These are phyloP conservation scores for Sialis fuliginosa DNA, from an alignment of 2,888 invertebrate species.

Conservation along the genomic window DNA sequence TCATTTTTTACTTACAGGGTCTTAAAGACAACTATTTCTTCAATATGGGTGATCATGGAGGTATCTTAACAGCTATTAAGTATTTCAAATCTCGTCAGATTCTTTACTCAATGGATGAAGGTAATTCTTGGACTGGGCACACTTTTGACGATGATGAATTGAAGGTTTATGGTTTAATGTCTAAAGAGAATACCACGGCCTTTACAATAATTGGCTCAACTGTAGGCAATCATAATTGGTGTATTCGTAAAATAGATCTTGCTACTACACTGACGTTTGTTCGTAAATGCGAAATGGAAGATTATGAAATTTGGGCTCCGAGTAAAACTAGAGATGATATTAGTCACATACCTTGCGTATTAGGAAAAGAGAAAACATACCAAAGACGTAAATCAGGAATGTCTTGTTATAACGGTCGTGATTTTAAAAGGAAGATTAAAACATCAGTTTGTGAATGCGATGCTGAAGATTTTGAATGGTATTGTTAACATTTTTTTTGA, in stretches of 20 bases:
- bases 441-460: conserved; percentile 59
- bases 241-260: not conserved
- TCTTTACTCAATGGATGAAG: conserved; percentile 72
- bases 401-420: no score
- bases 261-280: conserved; percentile 5
- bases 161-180: conserved; percentile 77
- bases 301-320: conserved; percentile 82
- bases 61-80: conserved; percentile 68
- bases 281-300: conserved; percentile 43
- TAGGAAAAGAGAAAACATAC: no score
- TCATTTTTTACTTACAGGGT: conserved; percentile 21
- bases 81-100: conserved; percentile 63
- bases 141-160: conserved; percentile 52
- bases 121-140: conserved; percentile 59
- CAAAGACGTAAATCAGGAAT: no score
- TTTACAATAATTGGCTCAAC: conserved; percentile 84
- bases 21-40: conserved; percentile 63
- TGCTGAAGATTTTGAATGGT: conserved; percentile 62
- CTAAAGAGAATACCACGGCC: conserved; percentile 81
- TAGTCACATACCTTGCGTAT: no score
- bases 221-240: conserved; percentile 61
- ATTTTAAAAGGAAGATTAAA: no score
- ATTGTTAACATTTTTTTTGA: conserved; percentile 2
- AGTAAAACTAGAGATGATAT: conserved; percentile 23
- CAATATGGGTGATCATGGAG: conserved; percentile 83